phyloP scores from a whole-genome alignment of 1,140 invertebrate genomes.

The Diorhabda sublineata region DNA sequence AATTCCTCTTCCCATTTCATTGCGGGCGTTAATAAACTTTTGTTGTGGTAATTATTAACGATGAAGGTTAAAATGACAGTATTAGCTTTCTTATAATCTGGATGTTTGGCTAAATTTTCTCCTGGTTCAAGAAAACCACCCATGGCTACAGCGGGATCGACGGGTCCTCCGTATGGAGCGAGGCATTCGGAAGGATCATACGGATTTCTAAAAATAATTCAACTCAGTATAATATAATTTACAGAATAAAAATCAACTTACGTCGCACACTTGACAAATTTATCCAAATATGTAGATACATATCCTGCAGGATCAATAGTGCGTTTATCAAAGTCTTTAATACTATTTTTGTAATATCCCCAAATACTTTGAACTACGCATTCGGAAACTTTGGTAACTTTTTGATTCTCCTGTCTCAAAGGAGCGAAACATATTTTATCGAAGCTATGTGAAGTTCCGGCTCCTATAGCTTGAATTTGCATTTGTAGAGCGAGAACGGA shows the following conservation, averaged over 20 bases:
- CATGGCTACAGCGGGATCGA: conserved; percentile 84
- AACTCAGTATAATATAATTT: conserved; percentile 7
- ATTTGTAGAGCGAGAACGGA: conserved; percentile 74
- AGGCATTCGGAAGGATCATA: conserved; percentile 69
- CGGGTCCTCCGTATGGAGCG: conserved; percentile 82
- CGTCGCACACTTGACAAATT: conserved; percentile 64
- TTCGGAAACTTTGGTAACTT: conserved; percentile 52
- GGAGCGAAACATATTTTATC: conserved; percentile 91
- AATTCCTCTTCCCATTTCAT: conserved; percentile 87
- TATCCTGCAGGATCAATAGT: conserved; percentile 51
- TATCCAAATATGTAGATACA: conserved; percentile 72
- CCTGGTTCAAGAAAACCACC: conserved; percentile 80
- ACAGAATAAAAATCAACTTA: conserved; percentile 45
- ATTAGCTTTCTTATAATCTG: conserved; percentile 73
- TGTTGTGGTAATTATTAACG: conserved; percentile 84
- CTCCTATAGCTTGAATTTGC: conserved; percentile 56
- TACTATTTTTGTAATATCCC: conserved; percentile 82
- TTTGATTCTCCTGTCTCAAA: conserved; percentile 55
- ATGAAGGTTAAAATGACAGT: conserved; percentile 87
- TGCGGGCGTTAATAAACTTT: conserved; percentile 64
- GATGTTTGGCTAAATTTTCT: conserved; percentile 55
- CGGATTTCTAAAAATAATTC: conserved; percentile 60
- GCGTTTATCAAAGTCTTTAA: conserved; percentile 55
- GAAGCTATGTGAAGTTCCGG: conserved; percentile 56
- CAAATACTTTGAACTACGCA: conserved; percentile 88